Percentiles rank a stretch among this genome's conserved stretches.
Conservation (phyloP, 1,140 invertebrate genomes). For the Chironomus striatipennis region DNA sequence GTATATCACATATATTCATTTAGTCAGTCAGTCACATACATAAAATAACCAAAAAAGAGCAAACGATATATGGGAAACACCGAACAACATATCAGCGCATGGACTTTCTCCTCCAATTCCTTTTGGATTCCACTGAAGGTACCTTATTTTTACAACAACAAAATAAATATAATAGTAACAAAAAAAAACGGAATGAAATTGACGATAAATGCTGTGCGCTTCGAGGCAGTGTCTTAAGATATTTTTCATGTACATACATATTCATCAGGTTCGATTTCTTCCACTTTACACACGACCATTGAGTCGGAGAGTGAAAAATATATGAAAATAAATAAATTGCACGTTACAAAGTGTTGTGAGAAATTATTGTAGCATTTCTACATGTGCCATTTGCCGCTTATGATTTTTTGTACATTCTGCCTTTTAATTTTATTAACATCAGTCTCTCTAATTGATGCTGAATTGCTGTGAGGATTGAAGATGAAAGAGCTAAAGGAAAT, state of each 20-base stretch:
- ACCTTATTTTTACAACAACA: neutral
- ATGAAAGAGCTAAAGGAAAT: no score
- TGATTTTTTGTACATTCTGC: no score
- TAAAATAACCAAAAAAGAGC: neutral
- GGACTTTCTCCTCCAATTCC: conserved; percentile 22
- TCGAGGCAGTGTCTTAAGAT: neutral
- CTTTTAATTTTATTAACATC: no score
- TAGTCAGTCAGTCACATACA: neutral
- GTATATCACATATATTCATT: conserved; percentile 13
- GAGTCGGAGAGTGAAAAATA: no score
- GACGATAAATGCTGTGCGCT: neutral
- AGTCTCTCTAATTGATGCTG: no score
- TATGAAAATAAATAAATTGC: no score
- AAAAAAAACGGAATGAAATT: no score
- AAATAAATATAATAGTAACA: neutral
- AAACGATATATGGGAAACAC: neutral
- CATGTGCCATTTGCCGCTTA: no score
- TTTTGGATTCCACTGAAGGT: neutral
- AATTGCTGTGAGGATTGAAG: no score
- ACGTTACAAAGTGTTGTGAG: no score
- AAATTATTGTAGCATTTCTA: no score
- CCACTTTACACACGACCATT: neutral
- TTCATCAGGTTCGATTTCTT: neutral
- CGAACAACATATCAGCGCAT: neutral
- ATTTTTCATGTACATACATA: neutral